A percentile compares a stretch with the other conserved stretches of the same genome.
These are phyloP conservation scores for human DNA, from an alignment of 2,113 vertebrate species.

Conservation along the genomic window GRCh38 chr9:120192501-120193000, in stretches of 20 bases:
- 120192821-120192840: neutral
- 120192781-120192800: neutral
- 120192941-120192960: accelerated
- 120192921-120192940: neutral
- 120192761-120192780: neutral
- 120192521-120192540: neutral
- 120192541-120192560: neutral
- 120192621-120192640: neutral
- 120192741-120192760: neutral
- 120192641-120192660: too few species aligned
- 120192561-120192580: neutral
- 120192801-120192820: neutral
- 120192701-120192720: neutral
- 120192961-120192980: neutral
- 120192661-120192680: neutral
- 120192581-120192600: neutral
- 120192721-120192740: neutral
- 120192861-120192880: neutral
- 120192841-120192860: neutral
- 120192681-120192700: neutral
- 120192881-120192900: neutral
- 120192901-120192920: neutral
- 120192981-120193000: neutral
- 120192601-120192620: neutral
- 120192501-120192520: neutral